Evolutionary conservation across 2,797 vertebrate genomes (phyloP), one percentile per base, ranked within the genome.

Genomic region (Serranus cabrilla): DNA sequence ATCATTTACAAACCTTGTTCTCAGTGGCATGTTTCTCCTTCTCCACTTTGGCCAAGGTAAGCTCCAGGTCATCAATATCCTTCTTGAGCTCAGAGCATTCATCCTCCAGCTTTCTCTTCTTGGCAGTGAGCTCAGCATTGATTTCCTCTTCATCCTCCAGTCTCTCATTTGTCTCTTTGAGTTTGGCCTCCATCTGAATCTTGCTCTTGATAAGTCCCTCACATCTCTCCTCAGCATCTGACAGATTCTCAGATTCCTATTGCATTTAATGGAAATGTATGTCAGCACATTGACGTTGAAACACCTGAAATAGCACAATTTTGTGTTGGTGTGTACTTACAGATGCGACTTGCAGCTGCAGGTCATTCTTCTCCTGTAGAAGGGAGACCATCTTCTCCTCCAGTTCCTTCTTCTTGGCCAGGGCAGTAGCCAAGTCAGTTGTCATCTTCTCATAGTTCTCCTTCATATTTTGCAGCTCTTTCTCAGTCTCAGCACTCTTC

Each of bases 151-250:
- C 96, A 59, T 86, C 93, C 70, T 97, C 97, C 52, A 97, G 90
- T 45, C 96, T 95, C 90, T 97, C 96, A n/a, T 79, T 96, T 63
- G 94, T 81, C 82, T 97, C 96, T 83, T 97, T 97, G 60, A 97
- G 93, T 91, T 96, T 97, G 46, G 95, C 94, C 87, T 97, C 96
- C 64, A 96, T 78, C 37, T 96, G 96, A 76, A 97, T 96, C 91
- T 97, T 97, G 83, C 94, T 96, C 91, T 96, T 96, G 82, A 97
- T 96, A 31, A 97, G 95, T n/a, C 95, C 96, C 76, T 97, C 96
- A 67, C 96, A 97, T 73, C 96, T 95, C 63, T 97, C 96, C 80
- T 97, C 96, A 11, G 96, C 96, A 72, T 97, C 96, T 71, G 93
- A 81, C 69, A 97, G 93, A 75, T 91, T 95, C 82, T 97, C 96